Base-by-base conservation (phyloP, 2,113 vertebrate genomes). In the Rhinopomastus cyanomelas region DNA sequence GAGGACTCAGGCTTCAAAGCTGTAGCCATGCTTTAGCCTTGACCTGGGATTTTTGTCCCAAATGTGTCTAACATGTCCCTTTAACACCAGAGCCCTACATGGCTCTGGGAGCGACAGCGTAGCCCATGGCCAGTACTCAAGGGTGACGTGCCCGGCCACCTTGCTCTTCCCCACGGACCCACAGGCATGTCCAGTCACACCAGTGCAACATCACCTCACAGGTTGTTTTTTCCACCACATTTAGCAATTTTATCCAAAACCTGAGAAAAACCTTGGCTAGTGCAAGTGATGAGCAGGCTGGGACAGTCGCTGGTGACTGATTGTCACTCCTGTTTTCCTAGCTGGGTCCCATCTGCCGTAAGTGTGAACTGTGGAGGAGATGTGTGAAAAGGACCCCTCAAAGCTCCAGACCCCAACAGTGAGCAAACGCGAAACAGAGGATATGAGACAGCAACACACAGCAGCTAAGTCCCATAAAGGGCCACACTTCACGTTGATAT, bases 101-200 rank as follows among this genome's bases (percentile, higher is more conserved):
- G 42, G 1, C 67, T 51, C 67, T 5, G 29, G 61, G 39, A 73
- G 17, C 2, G 59, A 85, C 5, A 19, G 6, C 51, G 75, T 42
- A 42, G 49, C 2, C 7, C 3, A 2, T 3, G 1, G 4, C 46
- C 4, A 0, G n/a, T n/a, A n/a, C n/a, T n/a, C n/a, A n/a, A n/a
- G n/a, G 0, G 0, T 1, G 9, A 7, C 3, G 3, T 48, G n/a
- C 66, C 66, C 64, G 62, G 7, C 7, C 29, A 55, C 67, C 55
- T 53, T 1, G 1, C 56, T 77, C 25, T 17, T 65, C 87, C 48
- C 59, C 2, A 0, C 1, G 0, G 34, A 61, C 23, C 59, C 79
- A 6, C n/a, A 55, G 77, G 78, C 1, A 0, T 32, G 61, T 48
- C 64, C 29, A 30, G 3, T 27, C 1, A 0, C 87, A 81, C 64